Conservation (phyloP, 2,113 vertebrate species). For the Ahaetulla prasina region DNA sequence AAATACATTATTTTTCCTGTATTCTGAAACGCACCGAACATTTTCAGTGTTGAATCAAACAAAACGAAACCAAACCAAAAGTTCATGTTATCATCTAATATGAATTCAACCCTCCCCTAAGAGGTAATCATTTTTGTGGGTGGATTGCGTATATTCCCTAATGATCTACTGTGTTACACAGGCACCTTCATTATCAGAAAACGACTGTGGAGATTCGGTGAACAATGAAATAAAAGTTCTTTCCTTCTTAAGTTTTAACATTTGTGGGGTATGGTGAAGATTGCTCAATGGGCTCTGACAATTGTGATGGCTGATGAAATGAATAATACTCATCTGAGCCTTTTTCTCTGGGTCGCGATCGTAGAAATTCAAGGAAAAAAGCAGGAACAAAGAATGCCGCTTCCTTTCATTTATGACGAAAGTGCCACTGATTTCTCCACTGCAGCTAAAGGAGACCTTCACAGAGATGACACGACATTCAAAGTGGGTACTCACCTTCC, state of each 20-base stretch:
- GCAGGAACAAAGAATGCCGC: too few relatives aligned
- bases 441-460: background rate
- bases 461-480: background rate
- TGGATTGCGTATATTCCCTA: conserved; percentile 3
- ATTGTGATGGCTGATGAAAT: conserved; percentile 23
- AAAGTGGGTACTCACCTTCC: background rate
- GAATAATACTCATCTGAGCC: conserved; percentile 28
- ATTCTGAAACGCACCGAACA: background rate
- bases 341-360: conserved; percentile 2
- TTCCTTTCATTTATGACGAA: background rate
- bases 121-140: background rate
- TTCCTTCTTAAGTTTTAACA: conserved; percentile 19
- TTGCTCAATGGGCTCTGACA: conserved; percentile 20
- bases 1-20: background rate
- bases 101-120: background rate
- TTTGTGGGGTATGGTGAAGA: background rate
- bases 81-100: background rate
- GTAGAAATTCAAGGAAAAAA: background rate
- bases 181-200: conserved; percentile 46
- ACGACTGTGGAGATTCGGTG: conserved; percentile 44
- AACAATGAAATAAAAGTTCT: conserved; percentile 50
- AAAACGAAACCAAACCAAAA: background rate
- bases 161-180: background rate
- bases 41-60: background rate
- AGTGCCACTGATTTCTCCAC: background rate